These are phyloP conservation scores for Dichetophora obliterata DNA, from an alignment of 2,888 invertebrate species.

Conservation along the genomic window DNA sequence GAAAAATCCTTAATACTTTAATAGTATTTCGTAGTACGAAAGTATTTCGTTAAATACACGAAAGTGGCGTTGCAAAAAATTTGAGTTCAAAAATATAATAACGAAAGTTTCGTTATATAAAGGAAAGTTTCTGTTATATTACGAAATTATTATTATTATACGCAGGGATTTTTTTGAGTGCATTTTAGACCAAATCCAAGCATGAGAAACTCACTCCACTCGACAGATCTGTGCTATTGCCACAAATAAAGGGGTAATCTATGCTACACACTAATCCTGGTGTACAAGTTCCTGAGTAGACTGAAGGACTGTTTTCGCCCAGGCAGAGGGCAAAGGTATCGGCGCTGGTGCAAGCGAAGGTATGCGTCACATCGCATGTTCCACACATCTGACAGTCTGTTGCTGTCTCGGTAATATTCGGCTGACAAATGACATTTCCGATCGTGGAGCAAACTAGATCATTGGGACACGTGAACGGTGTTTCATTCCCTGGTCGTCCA, in stretches of 20 bases:
- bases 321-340: slow-evolving; percentile 53
- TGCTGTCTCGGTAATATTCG: not conserved
- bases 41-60: too few relatives aligned
- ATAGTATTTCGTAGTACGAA: too few relatives aligned
- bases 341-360: slow-evolving; percentile 51
- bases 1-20: too few relatives aligned
- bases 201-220: slow-evolving; percentile 16
- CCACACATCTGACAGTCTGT: slow-evolving; percentile 45
- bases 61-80: too few relatives aligned
- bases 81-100: too few relatives aligned
- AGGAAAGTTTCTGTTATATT: too few relatives aligned
- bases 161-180: too few relatives aligned
- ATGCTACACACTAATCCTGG: slow-evolving; percentile 45
- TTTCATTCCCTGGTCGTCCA: slow-evolving; percentile 39
- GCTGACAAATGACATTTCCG: slow-evolving; percentile 44
- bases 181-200: too few relatives aligned
- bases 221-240: slow-evolving; percentile 5
- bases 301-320: not conserved
- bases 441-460: slow-evolving; percentile 48
- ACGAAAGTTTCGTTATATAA: too few relatives aligned
- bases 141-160: too few relatives aligned
- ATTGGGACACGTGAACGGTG: slow-evolving; percentile 46
- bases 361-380: slow-evolving; percentile 42
- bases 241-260: slow-evolving; percentile 48
- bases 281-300: slow-evolving; percentile 48